Percentiles rank a stretch among this genome's conserved stretches.
Evolutionary conservation across 1,140 invertebrate species (phyloP).

Genomic region (Pogonus chalceus): DNA sequence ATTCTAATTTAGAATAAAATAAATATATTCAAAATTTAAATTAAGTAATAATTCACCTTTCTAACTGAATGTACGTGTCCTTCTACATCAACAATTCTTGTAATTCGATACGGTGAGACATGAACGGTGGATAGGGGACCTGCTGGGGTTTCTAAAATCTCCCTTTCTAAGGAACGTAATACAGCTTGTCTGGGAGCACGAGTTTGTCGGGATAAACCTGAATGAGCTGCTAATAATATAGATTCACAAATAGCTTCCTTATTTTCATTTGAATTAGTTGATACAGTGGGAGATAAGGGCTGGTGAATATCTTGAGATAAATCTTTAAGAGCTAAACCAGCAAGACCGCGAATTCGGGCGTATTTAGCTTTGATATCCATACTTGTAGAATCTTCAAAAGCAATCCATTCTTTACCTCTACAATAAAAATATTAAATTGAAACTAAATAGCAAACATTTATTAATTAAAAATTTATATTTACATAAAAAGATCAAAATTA

Average conservation of each 20-base stretch:
- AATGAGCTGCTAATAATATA: conserved; percentile 36
- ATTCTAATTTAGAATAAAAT: too few species aligned
- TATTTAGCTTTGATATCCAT: conserved; percentile 64
- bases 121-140: conserved; percentile 45
- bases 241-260: too few species aligned
- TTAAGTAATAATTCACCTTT: too few species aligned
- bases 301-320: conserved; percentile 36
- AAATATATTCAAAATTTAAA: too few species aligned
- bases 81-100: conserved; percentile 58
- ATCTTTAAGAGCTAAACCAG: conserved; percentile 41
- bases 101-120: conserved; percentile 60
- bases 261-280: conserved; percentile 37
- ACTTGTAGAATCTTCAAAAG: conserved; percentile 63
- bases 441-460: too few species aligned
- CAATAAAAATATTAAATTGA: conserved; percentile 16
- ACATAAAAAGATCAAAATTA: not conserved
- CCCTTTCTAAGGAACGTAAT: conserved; percentile 43
- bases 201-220: conserved; percentile 43
- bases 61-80: conserved; percentile 59
- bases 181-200: conserved; percentile 43
- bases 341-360: conserved; percentile 41
- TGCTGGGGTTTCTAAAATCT: conserved; percentile 38
- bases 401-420: conserved; percentile 60
- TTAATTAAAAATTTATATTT: too few species aligned
- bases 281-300: too few species aligned